Evolutionary conservation across 2,113 vertebrate species (phyloP).

Genomic region (Rana temporaria): DNA sequence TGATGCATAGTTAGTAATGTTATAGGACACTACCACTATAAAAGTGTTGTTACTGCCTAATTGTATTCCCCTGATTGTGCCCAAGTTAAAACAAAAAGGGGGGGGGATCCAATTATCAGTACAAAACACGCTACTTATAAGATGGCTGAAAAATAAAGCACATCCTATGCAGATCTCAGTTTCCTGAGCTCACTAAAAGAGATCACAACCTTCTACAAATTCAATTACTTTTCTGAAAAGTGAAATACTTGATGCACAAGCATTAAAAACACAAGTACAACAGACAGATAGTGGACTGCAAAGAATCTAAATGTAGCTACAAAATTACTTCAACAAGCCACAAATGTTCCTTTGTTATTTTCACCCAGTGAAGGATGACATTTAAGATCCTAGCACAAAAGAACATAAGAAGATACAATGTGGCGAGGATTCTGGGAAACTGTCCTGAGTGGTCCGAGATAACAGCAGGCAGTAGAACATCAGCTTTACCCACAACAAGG

Average conservation of each 20-base stretch:
- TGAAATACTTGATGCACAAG: background rate
- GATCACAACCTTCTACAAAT: slow-evolving; percentile 18
- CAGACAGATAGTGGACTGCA: slow-evolving; percentile 1
- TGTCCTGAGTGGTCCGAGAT: slow-evolving; percentile 7
- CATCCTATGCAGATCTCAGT: background rate
- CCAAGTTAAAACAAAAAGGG: no score
- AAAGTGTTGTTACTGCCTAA: no score
- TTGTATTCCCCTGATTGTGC: no score
- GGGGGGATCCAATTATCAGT: no score
- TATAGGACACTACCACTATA: no score
- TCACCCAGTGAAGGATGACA: slow-evolving; percentile 30
- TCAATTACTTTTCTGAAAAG: background rate
- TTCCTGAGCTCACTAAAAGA: slow-evolving; percentile 2
- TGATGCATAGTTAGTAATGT: no score
- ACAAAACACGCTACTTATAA: no score
- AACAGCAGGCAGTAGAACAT: background rate
- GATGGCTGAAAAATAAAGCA: no score
- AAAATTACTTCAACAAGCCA: slow-evolving; percentile 16
- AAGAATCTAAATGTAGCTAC: background rate
- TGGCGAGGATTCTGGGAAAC: slow-evolving; percentile 28
- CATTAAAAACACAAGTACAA: background rate
- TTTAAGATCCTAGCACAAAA: slow-evolving; percentile 23
- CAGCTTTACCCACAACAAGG: slow-evolving; percentile 2
- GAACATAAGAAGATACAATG: slow-evolving; percentile 10
- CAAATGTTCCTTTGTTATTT: slow-evolving; percentile 46